Percentiles rank a stretch among this genome's conserved stretches.
Conservation (phyloP, 2,888 invertebrate genomes). For the Drosophila vallismaia region DNA sequence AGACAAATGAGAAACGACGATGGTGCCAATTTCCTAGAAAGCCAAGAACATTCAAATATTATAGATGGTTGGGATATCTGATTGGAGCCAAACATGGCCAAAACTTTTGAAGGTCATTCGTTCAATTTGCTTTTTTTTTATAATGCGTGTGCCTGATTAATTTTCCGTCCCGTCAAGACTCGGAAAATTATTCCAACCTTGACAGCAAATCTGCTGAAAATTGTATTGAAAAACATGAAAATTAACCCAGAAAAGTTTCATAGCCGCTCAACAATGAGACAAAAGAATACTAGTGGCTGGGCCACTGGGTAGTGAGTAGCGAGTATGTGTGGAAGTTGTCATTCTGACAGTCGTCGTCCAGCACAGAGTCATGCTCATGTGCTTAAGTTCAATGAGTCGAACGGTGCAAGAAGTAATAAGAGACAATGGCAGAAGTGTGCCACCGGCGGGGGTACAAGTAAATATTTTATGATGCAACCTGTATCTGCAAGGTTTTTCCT, state of each 20-base stretch:
- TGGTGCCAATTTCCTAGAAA: slow-evolving; percentile 13
- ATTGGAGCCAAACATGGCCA: neutral
- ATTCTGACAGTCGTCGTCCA: slow-evolving; percentile 35
- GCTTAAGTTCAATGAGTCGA: slow-evolving; percentile 76
- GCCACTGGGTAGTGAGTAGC: slow-evolving; percentile 19
- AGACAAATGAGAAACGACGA: slow-evolving; percentile 16
- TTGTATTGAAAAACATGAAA: slow-evolving; percentile 56
- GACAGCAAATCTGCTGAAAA: slow-evolving; percentile 77
- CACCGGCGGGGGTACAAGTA: slow-evolving; percentile 26
- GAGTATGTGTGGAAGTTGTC: slow-evolving; percentile 20
- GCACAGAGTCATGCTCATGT: slow-evolving; percentile 66
- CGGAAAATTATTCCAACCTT: slow-evolving; percentile 82
- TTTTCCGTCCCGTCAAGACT: slow-evolving; percentile 71
- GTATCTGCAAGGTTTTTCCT: slow-evolving; percentile 49
- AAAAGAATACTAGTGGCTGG: slow-evolving; percentile 60
- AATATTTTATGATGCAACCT: slow-evolving; percentile 41
- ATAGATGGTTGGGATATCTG: neutral
- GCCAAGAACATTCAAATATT: neutral
- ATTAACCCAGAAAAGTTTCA: slow-evolving; percentile 58
- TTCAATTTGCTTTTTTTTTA: slow-evolving; percentile 57
- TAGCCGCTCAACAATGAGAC: slow-evolving; percentile 66
- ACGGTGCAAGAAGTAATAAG: slow-evolving; percentile 50
- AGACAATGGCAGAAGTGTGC: slow-evolving; percentile 73
- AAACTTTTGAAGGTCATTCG: slow-evolving; percentile 24
- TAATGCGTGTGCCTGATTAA: slow-evolving; percentile 62